Evolutionary conservation across 2,113 vertebrate genomes (phyloP), one percentile per base, ranked within the genome.

Genomic region (Varanus salvator): DNA sequence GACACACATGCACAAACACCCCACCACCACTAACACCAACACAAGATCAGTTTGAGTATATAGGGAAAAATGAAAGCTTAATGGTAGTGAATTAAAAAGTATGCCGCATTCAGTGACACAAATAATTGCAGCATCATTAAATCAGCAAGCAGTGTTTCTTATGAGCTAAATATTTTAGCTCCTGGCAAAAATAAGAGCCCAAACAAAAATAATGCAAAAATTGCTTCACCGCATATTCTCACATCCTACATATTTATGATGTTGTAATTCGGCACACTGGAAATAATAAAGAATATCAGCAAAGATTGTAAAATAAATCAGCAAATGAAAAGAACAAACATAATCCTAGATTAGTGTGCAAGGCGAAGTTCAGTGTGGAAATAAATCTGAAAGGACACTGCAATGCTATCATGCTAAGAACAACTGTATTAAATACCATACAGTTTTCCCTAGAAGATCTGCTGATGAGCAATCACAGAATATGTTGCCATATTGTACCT

Each of bases 61-160:
- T 57, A 64, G 23, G 4, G 72, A 76, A 84, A 23, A 6, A 1
- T 71, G 94, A 91, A 93, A 69, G 14, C 71, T 83, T 87, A 93
- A 12, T 1, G 76, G 14, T 44, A 84, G 25, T 68, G 80, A 95
- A 92, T 87, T 89, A 89, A 91, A 50, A 64, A 92, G 80, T 6
- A 15, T 44, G 90, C 27, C 50, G 2, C 5, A 78, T 90, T 78
- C 77, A 57, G 23, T 85, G 82, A 77, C 75, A 72, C 8, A 68
- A 91, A 87, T 23, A 91, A 44, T 44, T 44, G 54, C 15, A 82
- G 23, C 2, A n/a, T 89, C 74, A 74, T 14, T 91, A 91, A 92
- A 90, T 86, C 84, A 91, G 7, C 29, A 92, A 72, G 84, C 2
- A 72, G 3, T 19, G 82, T 25, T 90, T 50, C 34, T 88, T 89